Evolutionary conservation across 2,113 vertebrate species (phyloP), one percentile per base, ranked within the genome.

Genomic region (Globicephala melas): DNA sequence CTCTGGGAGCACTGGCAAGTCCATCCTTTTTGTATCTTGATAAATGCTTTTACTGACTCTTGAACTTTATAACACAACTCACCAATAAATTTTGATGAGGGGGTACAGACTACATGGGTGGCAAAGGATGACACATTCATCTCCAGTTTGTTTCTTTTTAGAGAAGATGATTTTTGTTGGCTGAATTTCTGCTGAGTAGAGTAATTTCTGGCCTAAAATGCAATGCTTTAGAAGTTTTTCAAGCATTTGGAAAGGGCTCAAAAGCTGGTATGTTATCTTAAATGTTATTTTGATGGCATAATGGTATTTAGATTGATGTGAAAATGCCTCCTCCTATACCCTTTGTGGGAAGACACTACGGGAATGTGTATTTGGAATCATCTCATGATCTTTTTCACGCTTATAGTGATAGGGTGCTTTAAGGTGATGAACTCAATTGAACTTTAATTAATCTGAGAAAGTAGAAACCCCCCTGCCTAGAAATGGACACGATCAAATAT

Each of bases 261-360:
- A 89, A 89, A 90, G 17, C n/a, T 82, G 28, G 55, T 77, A 77
- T 36, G 67, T 94, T 84, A 65, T 91, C 76, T 95, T 71, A 58
- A 90, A 85, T 86, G 36, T n/a, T 95, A 92, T 94, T 97, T 89
- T 82, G 60, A 65, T 92, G 70, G 60, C 26, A 86, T 71, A 89
- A 73, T 93, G 25, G 31, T 65, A 77, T 91, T 95, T 91, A 77
- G 53, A 88, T 36, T 65, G n/a, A 77, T 58, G 14, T 60, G 1
- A 79, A 91, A 83, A 25, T 23, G 18, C 5, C 33, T 55, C 38
- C 4, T 8, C 5, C 6, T 41, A 3, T 5, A 89, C 58, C n/a
- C 44, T 94, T 94, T 91, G 33, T 73, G 47, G 23, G 53, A 95
- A 38, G 33, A 26, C 11, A 36, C 28, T 23, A 18, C 38, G 44